Conservation (phyloP, 1,140 invertebrate species). For the Tetranychus urticae region DNA sequence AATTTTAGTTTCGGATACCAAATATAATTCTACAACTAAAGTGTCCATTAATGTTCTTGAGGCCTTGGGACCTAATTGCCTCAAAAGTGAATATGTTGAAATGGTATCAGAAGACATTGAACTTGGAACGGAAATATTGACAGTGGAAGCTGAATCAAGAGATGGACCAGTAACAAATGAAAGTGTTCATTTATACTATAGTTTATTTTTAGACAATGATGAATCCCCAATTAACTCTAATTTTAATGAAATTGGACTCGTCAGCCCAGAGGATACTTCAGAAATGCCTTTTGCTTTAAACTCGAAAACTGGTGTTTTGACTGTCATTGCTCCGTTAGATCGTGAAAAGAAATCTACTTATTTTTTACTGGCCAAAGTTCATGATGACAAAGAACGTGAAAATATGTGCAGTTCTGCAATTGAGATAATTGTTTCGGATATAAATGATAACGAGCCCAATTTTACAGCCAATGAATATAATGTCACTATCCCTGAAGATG, state of each 20-base stretch:
- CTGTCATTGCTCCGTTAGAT: constrained; percentile 49
- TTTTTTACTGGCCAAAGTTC: neutral
- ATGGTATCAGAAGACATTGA: constrained; percentile 48
- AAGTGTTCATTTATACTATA: constrained; percentile 53
- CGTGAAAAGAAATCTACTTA: constrained; percentile 31
- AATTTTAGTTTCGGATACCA: too few species aligned
- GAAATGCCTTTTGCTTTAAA: constrained; percentile 37
- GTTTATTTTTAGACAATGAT: constrained; percentile 45
- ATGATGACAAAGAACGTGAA: neutral
- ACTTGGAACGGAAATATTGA: constrained; percentile 41
- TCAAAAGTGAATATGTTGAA: constrained; percentile 41
- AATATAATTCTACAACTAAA: neutral
- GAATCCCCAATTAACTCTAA: constrained; percentile 20
- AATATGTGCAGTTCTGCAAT: constrained; percentile 51
- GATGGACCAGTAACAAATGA: constrained; percentile 29
- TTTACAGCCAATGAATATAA: constrained; percentile 36
- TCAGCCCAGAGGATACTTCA: neutral
- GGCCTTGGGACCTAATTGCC: constrained; percentile 63
- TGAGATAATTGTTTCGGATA: constrained; percentile 58
- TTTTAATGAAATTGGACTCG: neutral
- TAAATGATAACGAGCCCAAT: constrained; percentile 48
- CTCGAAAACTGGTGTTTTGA: constrained; percentile 62
- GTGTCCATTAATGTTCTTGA: constrained; percentile 51
- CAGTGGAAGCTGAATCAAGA: constrained; percentile 51
- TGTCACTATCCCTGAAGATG: constrained; percentile 61